Percentiles rank a stretch among this genome's conserved stretches.
Evolutionary conservation across 2,113 vertebrate genomes (phyloP).

Genomic region (Hystrix cristata): DNA sequence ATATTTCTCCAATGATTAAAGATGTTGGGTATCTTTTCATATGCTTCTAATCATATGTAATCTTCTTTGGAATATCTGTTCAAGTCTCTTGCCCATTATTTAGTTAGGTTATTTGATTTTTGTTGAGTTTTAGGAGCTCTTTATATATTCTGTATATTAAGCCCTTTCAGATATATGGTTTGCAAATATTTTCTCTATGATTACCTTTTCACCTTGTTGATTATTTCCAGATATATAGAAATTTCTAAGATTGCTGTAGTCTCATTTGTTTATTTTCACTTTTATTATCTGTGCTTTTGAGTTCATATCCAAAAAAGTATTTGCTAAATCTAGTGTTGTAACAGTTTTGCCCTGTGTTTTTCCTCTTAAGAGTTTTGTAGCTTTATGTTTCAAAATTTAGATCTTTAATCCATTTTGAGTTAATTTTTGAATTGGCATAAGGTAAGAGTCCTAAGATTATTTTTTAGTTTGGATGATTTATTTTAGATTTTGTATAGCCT

Average conservation of each 20-base stretch:
- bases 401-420: background rate
- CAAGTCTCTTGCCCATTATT: background rate
- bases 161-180: background rate
- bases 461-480: constrained; percentile 62
- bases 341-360: background rate
- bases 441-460: background rate
- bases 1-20: background rate
- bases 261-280: background rate
- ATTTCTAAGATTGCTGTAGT: background rate
- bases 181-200: background rate
- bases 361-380: background rate
- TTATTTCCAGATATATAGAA: background rate
- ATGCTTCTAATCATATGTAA: background rate
- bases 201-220: background rate
- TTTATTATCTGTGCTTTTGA: background rate
- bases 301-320: background rate
- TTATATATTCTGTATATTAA: background rate
- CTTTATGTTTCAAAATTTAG: background rate
- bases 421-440: background rate
- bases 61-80: background rate
- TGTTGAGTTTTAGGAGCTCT: background rate
- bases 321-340: background rate
- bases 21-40: background rate
- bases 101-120: background rate
- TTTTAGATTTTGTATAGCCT: constrained; percentile 70